phyloP scores from a whole-genome alignment of 2,888 invertebrate genomes.

The Caradrina clavipalpis region DNA sequence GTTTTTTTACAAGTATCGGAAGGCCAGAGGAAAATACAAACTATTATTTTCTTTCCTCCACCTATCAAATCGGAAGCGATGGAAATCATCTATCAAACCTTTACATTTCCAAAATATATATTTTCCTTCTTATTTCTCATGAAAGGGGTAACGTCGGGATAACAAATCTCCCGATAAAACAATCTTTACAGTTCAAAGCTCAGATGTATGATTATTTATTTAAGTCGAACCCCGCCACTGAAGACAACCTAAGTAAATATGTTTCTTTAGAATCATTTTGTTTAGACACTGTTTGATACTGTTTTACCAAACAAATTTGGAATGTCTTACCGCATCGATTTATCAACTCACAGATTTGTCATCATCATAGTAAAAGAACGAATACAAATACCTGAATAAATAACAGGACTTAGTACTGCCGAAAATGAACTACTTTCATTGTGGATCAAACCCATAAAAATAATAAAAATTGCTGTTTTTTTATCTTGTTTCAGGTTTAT shows the following conservation, averaged over 20 bases:
- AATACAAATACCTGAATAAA: no score
- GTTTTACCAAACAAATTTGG: not conserved
- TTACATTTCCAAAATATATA: conserved; percentile 43
- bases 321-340: conserved; percentile 1
- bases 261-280: conserved; percentile 7
- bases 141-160: conserved; percentile 45
- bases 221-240: conserved; percentile 36
- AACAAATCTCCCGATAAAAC: conserved; percentile 51
- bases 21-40: conserved; percentile 35
- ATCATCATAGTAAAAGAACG: not conserved
- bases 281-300: conserved; percentile 4
- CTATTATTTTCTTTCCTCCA: conserved; percentile 43
- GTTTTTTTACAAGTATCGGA: conserved; percentile 29
- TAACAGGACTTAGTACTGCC: no score
- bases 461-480: no score
- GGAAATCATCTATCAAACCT: conserved; percentile 57
- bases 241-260: conserved; percentile 30
- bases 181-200: conserved; percentile 50
- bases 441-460: no score
- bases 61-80: conserved; percentile 40
- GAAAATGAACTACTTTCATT: no score
- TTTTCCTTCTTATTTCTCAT: conserved; percentile 39
- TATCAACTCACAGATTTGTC: not conserved
- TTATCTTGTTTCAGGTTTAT: no score
- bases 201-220: conserved; percentile 51